These are phyloP conservation scores for Ranitomeya variabilis DNA, from an alignment of 2,113 vertebrate species.

Conservation along the genomic window DNA sequence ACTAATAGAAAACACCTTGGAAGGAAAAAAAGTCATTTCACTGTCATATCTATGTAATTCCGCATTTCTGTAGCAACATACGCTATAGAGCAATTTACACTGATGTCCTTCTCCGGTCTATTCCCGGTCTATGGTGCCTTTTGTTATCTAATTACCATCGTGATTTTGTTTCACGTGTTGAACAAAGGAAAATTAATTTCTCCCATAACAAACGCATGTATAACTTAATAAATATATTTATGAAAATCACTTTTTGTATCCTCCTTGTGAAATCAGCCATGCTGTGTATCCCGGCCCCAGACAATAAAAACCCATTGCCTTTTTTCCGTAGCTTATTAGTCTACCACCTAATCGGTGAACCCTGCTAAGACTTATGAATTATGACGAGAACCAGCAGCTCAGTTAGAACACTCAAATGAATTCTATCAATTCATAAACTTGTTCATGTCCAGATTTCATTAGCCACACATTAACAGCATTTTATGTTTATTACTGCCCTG, in stretches of 20 bases:
- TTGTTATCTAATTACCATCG: constrained; percentile 22
- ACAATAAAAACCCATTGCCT: constrained; percentile 88
- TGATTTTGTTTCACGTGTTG: constrained; percentile 70
- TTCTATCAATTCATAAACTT: constrained; percentile 99
- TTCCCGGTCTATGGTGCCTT: constrained; percentile 12
- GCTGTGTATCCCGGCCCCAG: constrained; percentile 86
- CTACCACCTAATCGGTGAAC: constrained; percentile 90
- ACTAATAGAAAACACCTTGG: neutral
- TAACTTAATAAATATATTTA: constrained; percentile 95
- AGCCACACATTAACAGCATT: constrained; percentile 96
- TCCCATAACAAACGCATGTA: constrained; percentile 81
- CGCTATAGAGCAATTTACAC: constrained; percentile 64
- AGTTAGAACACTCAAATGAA: constrained; percentile 89
- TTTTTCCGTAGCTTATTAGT: constrained; percentile 88
- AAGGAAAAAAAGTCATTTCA: constrained; percentile 57
- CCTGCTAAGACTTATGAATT: constrained; percentile 93
- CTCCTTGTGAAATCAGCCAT: constrained; percentile 90
- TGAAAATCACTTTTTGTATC: constrained; percentile 89
- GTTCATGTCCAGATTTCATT: constrained; percentile 98
- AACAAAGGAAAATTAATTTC: constrained; percentile 71
- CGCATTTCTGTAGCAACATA: constrained; percentile 61
- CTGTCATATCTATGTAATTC: constrained; percentile 62
- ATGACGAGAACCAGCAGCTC: constrained; percentile 84
- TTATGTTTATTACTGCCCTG: constrained; percentile 97
- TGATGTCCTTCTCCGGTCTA: constrained; percentile 61